A percentile compares a stretch with the other conserved stretches of the same genome.
Evolutionary conservation across 2,113 vertebrate species (phyloP).

Genomic region (Mus pahari): DNA sequence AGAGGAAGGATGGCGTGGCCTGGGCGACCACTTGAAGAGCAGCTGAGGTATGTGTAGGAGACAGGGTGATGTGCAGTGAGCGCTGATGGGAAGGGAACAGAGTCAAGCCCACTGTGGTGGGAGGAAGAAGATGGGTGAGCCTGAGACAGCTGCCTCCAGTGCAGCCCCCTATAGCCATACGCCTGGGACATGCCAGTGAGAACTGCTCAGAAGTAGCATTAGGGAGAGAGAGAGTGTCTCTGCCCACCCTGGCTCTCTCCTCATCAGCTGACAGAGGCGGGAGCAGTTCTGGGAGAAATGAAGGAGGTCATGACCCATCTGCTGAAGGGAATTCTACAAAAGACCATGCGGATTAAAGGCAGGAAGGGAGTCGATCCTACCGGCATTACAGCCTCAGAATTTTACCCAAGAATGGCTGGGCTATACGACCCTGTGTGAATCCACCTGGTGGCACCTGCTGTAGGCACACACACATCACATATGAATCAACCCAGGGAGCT

Average conservation of each 20-base stretch:
- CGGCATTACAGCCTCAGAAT: not conserved
- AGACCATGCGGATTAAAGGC: not conserved
- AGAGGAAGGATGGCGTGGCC: not conserved
- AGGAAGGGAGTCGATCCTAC: not conserved
- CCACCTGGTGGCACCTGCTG: not conserved
- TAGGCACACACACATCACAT: not conserved
- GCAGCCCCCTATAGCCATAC: not conserved
- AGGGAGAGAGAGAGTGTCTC: no score
- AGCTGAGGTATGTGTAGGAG: not conserved
- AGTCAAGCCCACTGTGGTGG: not conserved
- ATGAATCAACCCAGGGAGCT: not conserved
- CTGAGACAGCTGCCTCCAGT: not conserved
- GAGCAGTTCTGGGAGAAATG: not conserved
- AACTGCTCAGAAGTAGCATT: not conserved
- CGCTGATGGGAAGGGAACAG: not conserved
- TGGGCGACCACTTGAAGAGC: not conserved
- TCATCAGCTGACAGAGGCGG: not conserved
- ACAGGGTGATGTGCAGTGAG: not conserved
- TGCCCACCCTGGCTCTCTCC: not conserved
- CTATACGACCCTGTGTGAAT: not conserved
- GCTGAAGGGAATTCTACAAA: not conserved
- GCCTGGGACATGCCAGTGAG: not conserved
- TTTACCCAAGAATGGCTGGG: not conserved
- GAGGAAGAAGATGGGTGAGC: not conserved
- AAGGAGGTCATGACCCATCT: not conserved